A percentile compares a stretch with the other conserved stretches of the same genome.
These are phyloP conservation scores for Brevipalpus yothersi DNA, from an alignment of 1,140 invertebrate species.

Conservation along the genomic window DNA sequence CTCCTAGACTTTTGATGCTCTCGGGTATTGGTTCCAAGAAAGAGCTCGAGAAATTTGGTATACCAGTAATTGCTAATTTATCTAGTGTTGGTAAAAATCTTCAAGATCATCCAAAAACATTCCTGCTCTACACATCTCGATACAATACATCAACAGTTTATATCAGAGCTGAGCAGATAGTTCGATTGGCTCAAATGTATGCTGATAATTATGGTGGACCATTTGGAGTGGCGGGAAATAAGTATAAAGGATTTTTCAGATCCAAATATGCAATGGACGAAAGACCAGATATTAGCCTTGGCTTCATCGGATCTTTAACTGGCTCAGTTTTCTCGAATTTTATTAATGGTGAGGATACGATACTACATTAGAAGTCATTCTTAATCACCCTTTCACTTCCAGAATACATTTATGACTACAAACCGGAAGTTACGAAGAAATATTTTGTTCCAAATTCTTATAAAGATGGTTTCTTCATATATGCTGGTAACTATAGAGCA, in stretches of 20 bases:
- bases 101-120: slow-evolving; percentile 17
- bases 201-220: not conserved
- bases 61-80: slow-evolving; percentile 19
- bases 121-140: not conserved
- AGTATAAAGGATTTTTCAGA: slow-evolving; percentile 37
- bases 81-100: slow-evolving; percentile 22
- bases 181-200: not conserved
- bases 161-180: not conserved
- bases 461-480: no score
- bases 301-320: no score
- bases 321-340: no score
- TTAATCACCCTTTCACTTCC: no score
- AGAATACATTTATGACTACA: no score
- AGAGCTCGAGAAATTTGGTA: slow-evolving; percentile 8
- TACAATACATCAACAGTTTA: not conserved
- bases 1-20: slow-evolving; percentile 67
- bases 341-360: no score
- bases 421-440: no score
- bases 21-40: slow-evolving; percentile 53
- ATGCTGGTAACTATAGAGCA: no score
- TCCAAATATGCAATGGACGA: slow-evolving; percentile 58
- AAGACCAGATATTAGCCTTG: slow-evolving; percentile 64
- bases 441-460: no score
- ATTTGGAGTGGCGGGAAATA: not conserved
- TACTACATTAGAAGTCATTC: no score